Evolutionary conservation across 2,797 vertebrate genomes (phyloP).

Genomic region (Pseudomugil gertrudae): DNA sequence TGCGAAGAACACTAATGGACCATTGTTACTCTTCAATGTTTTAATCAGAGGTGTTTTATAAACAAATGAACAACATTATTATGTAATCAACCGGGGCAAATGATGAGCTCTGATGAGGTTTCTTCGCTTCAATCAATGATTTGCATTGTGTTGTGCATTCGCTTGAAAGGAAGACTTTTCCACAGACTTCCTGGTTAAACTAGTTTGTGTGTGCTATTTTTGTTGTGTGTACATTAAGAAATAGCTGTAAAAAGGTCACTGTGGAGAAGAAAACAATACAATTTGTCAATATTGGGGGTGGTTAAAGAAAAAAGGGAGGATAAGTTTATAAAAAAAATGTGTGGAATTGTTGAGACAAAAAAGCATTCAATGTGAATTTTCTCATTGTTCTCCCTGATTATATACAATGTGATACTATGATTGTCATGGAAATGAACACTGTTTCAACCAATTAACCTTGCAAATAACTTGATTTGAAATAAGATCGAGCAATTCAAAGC

Average conservation of each 20-base stretch:
- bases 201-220: too few relatives aligned
- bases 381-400: neutral
- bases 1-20: constrained; percentile 35
- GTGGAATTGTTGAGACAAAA: too few relatives aligned
- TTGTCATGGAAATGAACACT: constrained; percentile 22
- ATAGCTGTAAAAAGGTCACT: too few relatives aligned
- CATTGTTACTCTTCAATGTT: constrained; percentile 34
- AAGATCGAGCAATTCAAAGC: constrained; percentile 11
- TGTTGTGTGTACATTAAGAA: too few relatives aligned
- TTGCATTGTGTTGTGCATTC: constrained; percentile 28
- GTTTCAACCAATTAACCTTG: constrained; percentile 22
- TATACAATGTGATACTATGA: too few relatives aligned
- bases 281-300: constrained; percentile 1
- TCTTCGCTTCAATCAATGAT: constrained; percentile 50
- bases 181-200: neutral
- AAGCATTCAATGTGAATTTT: neutral
- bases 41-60: constrained; percentile 32
- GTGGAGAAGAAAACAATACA: too few relatives aligned
- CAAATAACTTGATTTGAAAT: constrained; percentile 16
- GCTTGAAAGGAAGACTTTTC: neutral
- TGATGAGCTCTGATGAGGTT: constrained; percentile 38
- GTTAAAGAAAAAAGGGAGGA: constrained; percentile 19
- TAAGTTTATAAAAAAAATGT: constrained; percentile 1
- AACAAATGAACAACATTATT: constrained; percentile 20
- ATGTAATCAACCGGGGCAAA: constrained; percentile 43